Base-by-base conservation (phyloP, 92 coral and sea anemone genomes). In the Paragorgia papillata region DNA sequence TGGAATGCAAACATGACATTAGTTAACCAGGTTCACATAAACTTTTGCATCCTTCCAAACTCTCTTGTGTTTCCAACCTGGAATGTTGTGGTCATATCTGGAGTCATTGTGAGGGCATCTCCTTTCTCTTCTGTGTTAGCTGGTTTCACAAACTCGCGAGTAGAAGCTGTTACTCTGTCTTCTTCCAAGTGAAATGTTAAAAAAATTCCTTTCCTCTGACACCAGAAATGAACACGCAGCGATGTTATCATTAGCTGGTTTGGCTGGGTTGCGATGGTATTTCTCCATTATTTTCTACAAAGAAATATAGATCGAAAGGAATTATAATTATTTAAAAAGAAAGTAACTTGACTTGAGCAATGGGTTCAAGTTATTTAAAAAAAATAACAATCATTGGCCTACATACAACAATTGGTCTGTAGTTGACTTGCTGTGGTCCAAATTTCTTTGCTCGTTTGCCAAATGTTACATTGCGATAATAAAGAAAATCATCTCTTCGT, bases 11-110 rank as follows among this genome's bases (percentile, higher is more conserved):
- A n/a, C n/a, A n/a, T n/a, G n/a, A n/a, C n/a, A n/a, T n/a, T n/a
- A n/a, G n/a, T n/a, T n/a, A n/a, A n/a, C n/a, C n/a, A n/a, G n/a
- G n/a, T n/a, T n/a, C n/a, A n/a, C n/a, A n/a, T n/a, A n/a, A n/a
- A n/a, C n/a, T n/a, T n/a, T n/a, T n/a, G n/a, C n/a, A n/a, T n/a
- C n/a, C n/a, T 46, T 7, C 2, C 7, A 7, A 46, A 46, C n/a
- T 46, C n/a, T 7, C n/a, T 46, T 7, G n/a, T 46, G 12, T 15
- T 7, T 73, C 96, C 12, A 48, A 94, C 98, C 95, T 95, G 99
- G 69, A 95, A 95, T 27, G 99, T 92, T 24, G 95, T 95, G 0
- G 99, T 95, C 99, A 95, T 95, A 75, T 95, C 99, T 3, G 99
- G 97, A 0, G 99, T 95, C 97, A 95, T 91, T 17, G 89, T 95